Evolutionary conservation across 2,113 vertebrate species (phyloP).

Genomic region (Calidris pygmaea): DNA sequence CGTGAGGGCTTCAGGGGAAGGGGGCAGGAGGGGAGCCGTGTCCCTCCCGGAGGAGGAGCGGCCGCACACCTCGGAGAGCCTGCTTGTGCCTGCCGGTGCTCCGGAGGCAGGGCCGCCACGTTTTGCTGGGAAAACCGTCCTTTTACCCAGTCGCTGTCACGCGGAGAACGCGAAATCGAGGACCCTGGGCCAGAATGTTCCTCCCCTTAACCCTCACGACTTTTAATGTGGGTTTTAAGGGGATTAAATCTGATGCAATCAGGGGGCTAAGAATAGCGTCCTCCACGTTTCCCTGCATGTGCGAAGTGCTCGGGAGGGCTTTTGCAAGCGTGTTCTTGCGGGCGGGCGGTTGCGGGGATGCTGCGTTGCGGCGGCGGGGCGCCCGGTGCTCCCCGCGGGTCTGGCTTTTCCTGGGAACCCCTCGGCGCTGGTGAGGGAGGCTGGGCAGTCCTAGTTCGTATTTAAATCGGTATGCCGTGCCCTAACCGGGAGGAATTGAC

Average conservation of each 20-base stretch:
- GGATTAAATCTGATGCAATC: not conserved
- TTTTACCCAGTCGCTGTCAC: not conserved
- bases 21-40: not conserved
- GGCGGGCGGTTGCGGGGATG: accelerated
- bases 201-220: accelerated
- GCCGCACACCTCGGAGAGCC: not conserved
- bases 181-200: no score
- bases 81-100: not conserved
- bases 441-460: accelerated
- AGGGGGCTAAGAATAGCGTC: not conserved
- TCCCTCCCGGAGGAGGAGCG: not conserved
- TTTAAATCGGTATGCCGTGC: accelerated
- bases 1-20: not conserved
- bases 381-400: not conserved
- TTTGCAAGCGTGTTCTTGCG: accelerated
- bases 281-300: not conserved
- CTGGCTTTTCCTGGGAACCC: no score
- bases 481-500: not conserved
- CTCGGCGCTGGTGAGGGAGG: not conserved
- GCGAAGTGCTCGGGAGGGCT: accelerated
- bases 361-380: not conserved
- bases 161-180: not conserved
- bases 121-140: no score
- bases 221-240: not conserved
- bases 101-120: not conserved